phyloP scores from a whole-genome alignment of 1,140 invertebrate species.

The Sitophilus oryzae region DNA sequence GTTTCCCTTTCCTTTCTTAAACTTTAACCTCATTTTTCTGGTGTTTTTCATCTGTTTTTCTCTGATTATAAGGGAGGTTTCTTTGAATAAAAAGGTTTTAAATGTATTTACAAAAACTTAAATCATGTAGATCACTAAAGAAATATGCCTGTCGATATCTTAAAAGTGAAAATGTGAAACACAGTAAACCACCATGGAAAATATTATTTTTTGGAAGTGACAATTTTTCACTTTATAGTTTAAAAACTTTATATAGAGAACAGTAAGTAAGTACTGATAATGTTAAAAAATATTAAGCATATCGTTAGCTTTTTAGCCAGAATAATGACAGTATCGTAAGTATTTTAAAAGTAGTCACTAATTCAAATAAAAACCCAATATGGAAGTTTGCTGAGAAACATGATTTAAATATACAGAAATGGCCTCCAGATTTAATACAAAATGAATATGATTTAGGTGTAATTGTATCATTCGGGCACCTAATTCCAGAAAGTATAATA shows the following conservation, averaged over 20 bases:
- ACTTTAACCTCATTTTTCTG: too few relatives aligned
- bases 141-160: not conserved
- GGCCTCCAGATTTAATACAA: conserved; percentile 48
- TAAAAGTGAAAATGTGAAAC: not conserved
- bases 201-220: conserved; percentile 66
- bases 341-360: conserved; percentile 56
- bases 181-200: conserved; percentile 46
- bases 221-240: conserved; percentile 58
- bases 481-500: conserved; percentile 61
- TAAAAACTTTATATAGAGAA: conserved; percentile 47
- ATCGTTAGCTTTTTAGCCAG: conserved; percentile 33
- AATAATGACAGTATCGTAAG: conserved; percentile 38
- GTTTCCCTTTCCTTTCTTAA: too few relatives aligned
- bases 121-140: too few relatives aligned
- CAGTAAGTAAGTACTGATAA: conserved; percentile 44
- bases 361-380: conserved; percentile 47
- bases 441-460: conserved; percentile 58
- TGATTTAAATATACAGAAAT: conserved; percentile 49
- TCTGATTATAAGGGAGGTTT: too few relatives aligned
- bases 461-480: conserved; percentile 66
- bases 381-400: conserved; percentile 48
- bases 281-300: not conserved
- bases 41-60: too few relatives aligned
- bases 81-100: too few relatives aligned
- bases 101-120: too few relatives aligned